Percentiles rank a stretch among this genome's conserved stretches.
phyloP scores from a whole-genome alignment of 2,113 vertebrate genomes.

The Limanda limanda region DNA sequence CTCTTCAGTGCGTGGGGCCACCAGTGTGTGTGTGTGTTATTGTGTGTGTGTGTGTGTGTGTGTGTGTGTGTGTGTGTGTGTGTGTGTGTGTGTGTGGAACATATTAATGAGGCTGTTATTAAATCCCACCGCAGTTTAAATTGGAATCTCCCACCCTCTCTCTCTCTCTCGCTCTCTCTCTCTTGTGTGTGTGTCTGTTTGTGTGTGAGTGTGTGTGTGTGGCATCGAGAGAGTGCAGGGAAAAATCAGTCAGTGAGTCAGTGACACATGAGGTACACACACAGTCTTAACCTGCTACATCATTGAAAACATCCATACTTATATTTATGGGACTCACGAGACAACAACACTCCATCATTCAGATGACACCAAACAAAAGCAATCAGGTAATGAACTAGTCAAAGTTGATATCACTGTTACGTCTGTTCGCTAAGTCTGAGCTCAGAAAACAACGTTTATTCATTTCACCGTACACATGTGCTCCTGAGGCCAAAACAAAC shows the following conservation, averaged over 20 bases:
- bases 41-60: constrained; percentile 36
- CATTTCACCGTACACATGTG: too few relatives aligned
- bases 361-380: too few relatives aligned
- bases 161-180: neutral
- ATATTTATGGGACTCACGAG: too few relatives aligned
- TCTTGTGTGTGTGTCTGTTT: constrained; percentile 8
- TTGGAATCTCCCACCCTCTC: constrained; percentile 23
- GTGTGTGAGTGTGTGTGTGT: constrained; percentile 4
- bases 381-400: too few relatives aligned
- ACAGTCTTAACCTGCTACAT: too few relatives aligned
- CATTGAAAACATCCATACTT: too few relatives aligned
- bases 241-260: constrained; percentile 8
- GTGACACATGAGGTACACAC: neutral
- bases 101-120: constrained; percentile 74
- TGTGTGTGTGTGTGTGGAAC: constrained; percentile 42
- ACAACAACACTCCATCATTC: too few relatives aligned
- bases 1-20: constrained; percentile 62
- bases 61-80: constrained; percentile 32
- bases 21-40: constrained; percentile 46
- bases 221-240: too few relatives aligned
- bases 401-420: too few relatives aligned
- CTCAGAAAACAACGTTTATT: too few relatives aligned
- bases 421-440: too few relatives aligned
- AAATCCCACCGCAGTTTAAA: constrained; percentile 70
- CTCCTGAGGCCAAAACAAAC: too few relatives aligned